Conservation (phyloP, 2,888 invertebrate genomes). For the Orchesella flavescens region DNA sequence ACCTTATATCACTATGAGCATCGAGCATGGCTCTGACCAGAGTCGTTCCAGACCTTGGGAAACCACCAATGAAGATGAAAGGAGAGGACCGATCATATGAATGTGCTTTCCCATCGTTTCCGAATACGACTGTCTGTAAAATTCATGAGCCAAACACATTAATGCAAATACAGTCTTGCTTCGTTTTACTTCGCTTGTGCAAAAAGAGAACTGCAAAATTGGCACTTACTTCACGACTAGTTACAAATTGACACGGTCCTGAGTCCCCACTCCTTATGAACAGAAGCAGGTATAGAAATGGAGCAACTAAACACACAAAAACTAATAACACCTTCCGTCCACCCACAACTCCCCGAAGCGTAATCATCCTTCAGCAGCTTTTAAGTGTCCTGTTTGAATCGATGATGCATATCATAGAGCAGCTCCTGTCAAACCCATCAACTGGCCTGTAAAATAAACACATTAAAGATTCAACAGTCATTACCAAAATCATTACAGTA, state of each 20-base stretch:
- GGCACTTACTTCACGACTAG: constrained; percentile 71
- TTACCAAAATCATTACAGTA: background rate
- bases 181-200: too few relatives aligned
- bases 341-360: constrained; percentile 70
- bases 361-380: constrained; percentile 68
- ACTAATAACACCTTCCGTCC: constrained; percentile 67
- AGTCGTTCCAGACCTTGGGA: constrained; percentile 97
- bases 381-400: constrained; percentile 30
- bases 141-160: constrained; percentile 57
- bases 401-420: constrained; percentile 9
- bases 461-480: background rate
- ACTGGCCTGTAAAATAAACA: constrained; percentile 47
- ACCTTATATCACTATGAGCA: constrained; percentile 84
- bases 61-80: constrained; percentile 96
- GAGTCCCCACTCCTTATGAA: constrained; percentile 69
- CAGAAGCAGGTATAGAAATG: constrained; percentile 69
- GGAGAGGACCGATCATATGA: constrained; percentile 91
- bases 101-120: constrained; percentile 80
- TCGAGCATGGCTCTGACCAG: constrained; percentile 98
- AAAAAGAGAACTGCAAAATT: too few relatives aligned
- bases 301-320: constrained; percentile 67
- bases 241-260: constrained; percentile 70
- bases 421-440: constrained; percentile 53
- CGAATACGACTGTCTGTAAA: constrained; percentile 80
- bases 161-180: background rate